Evolutionary conservation across 2,113 vertebrate species (phyloP).

Genomic region (Caracal caracal): DNA sequence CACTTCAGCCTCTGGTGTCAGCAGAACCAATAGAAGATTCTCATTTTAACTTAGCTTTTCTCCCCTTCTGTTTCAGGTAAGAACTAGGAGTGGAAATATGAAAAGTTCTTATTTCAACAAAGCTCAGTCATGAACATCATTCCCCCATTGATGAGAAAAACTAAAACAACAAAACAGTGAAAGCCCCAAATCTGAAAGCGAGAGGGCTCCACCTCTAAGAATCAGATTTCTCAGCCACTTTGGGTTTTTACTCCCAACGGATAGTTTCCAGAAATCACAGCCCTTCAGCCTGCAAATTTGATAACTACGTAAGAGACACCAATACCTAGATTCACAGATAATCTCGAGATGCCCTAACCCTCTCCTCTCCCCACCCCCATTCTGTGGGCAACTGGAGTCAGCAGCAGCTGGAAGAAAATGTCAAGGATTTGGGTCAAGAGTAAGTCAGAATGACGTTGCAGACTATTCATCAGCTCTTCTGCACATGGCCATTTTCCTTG

Average conservation of each 20-base stretch:
- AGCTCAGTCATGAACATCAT: background rate
- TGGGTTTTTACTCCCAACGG: background rate
- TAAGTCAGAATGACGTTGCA: background rate
- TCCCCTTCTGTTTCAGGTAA: constrained; percentile 17
- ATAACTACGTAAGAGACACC: background rate
- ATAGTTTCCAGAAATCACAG: background rate
- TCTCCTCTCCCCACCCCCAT: background rate
- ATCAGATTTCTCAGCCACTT: background rate
- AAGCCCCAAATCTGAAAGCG: background rate
- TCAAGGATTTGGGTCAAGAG: background rate
- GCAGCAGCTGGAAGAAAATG: background rate
- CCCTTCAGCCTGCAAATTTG: background rate
- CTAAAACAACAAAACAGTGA: background rate
- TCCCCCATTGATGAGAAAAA: background rate
- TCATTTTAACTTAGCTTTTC: background rate
- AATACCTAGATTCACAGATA: background rate
- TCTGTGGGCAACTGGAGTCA: background rate
- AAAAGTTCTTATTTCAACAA: background rate
- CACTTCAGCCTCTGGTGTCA: background rate
- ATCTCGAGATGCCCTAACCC: background rate
- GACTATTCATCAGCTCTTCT: background rate
- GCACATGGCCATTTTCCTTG: background rate
- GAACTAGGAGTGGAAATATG: background rate
- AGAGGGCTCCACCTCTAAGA: background rate
- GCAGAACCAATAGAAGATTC: background rate